These are phyloP conservation scores for Scaptomyza caliginosa DNA, from an alignment of 2,888 invertebrate species.

Conservation along the genomic window DNA sequence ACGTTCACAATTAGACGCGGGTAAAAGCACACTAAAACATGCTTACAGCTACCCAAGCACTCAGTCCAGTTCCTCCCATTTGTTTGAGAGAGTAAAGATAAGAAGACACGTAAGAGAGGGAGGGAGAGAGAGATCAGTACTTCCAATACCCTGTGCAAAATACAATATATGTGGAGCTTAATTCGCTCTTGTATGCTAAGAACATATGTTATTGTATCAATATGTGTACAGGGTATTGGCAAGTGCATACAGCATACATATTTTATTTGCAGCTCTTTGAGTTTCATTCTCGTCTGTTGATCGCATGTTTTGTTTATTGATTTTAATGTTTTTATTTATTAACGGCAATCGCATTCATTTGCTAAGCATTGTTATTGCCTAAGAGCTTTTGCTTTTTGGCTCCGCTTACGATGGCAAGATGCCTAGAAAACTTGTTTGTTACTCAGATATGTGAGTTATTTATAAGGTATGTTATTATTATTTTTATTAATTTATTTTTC, in stretches of 20 bases:
- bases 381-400: not conserved
- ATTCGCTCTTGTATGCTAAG: not conserved
- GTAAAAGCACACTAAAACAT: constrained; percentile 15
- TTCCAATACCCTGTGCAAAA: too few species aligned
- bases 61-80: not conserved
- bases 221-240: not conserved
- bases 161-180: too few species aligned
- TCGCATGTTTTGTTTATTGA: constrained; percentile 30
- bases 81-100: not conserved
- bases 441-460: not conserved
- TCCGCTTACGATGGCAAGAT: not conserved
- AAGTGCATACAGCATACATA: too few species aligned
- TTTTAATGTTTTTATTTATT: too few species aligned
- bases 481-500: not conserved
- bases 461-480: not conserved
- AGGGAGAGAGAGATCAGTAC: too few species aligned
- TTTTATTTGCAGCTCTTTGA: not conserved
- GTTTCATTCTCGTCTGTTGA: not conserved
- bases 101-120: not conserved
- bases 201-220: not conserved
- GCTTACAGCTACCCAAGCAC: not conserved
- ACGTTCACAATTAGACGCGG: constrained; percentile 21
- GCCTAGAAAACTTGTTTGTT: not conserved
- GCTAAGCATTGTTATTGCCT: not conserved
- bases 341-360: constrained; percentile 6